Percentiles rank a stretch among this genome's conserved stretches.
Conservation (phyloP, 2,113 vertebrate genomes). For the Mustelus asterias region DNA sequence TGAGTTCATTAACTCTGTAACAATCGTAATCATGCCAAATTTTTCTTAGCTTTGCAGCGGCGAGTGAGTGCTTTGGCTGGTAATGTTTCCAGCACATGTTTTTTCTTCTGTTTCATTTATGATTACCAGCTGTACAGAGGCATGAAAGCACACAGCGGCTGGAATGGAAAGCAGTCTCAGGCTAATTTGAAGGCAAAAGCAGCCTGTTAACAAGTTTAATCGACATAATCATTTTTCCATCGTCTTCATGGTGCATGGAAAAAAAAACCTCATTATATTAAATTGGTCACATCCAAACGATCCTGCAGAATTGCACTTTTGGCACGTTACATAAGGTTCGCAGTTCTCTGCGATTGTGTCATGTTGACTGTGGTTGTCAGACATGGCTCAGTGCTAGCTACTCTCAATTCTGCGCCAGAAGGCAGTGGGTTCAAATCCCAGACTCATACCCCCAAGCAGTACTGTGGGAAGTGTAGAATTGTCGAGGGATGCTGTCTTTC, state of each 20-base stretch:
- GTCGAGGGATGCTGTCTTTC: neutral
- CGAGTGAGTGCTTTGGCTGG: neutral
- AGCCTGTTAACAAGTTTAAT: neutral
- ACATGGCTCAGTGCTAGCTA: neutral
- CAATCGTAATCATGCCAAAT: neutral
- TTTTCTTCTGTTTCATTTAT: neutral
- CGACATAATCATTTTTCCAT: neutral
- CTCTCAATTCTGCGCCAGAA: neutral
- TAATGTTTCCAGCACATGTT: neutral
- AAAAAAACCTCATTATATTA: neutral
- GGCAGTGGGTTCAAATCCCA: too few relatives aligned
- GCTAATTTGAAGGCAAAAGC: neutral
- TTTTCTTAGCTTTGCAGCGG: neutral
- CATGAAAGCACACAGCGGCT: neutral
- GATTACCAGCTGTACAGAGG: neutral
- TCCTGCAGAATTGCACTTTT: neutral
- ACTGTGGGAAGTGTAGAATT: neutral
- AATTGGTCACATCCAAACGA: constrained; percentile 11
- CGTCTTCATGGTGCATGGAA: neutral
- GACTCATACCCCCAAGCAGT: neutral
- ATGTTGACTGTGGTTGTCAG: neutral
- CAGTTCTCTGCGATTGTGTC: neutral
- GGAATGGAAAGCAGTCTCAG: neutral
- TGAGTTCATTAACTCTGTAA: neutral
- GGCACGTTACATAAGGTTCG: neutral